Evolutionary conservation across 2,888 invertebrate genomes (phyloP), one percentile per base, ranked within the genome.

Genomic region (Polymixis flavicincta): DNA sequence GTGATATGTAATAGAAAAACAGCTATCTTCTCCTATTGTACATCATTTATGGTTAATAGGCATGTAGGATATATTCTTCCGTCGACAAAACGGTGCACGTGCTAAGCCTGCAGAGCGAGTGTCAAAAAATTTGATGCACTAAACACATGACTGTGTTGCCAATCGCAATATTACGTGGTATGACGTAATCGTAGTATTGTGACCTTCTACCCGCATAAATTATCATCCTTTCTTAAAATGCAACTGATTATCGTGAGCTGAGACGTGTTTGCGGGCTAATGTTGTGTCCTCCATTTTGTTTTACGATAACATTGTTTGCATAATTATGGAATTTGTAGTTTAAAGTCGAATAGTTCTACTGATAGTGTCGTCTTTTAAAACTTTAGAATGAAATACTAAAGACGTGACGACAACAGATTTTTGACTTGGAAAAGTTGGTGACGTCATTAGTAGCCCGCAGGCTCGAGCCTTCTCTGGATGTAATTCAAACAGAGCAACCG

Each of bases 291-390:
- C 71, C 81, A 82, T 84, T 85, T 85, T 83, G 82, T 84, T 78
- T 83, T 71, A 73, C 74, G 87, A 89, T 90, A 90, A 88, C 86
- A 88, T 88, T 88, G 87, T 90, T 85, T 81, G 64, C 72, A 63
- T 84, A 80, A 79, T 80, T 80, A 74, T 66, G 57, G 57, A 63
- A 52, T 75, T 83, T 69, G 61, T 13, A 13, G 48, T 71, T 68
- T 55, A 11, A 17, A 11, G 5, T 22, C 22, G 2, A 55, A 73
- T 60, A 60, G 22, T 48, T 50, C 54, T 25, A 32, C 65, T 61
- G 57, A 71, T 77, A 61, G 28, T 28, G 14, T 65, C 13, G 60
- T 17, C 19, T 32, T 59, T 52, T 37, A 25, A 55, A 59, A 63
- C 0, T 42, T 42, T 48, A 65, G 1, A 64, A 65, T 60, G 17